phyloP scores from a whole-genome alignment of 2,888 invertebrate genomes.

The Elegia similella region DNA sequence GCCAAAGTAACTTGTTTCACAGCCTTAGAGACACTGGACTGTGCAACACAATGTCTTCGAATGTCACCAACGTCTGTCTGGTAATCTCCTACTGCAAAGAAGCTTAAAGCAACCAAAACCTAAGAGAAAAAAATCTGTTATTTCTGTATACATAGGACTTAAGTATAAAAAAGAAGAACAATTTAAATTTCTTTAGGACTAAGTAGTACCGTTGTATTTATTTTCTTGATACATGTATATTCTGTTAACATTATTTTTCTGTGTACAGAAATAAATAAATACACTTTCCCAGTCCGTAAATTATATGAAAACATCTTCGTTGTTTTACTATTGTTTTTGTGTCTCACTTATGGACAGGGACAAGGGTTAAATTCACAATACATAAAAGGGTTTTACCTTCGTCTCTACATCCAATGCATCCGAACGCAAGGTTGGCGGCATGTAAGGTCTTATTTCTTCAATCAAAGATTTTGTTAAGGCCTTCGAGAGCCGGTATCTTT shows the following conservation, averaged over 20 bases:
- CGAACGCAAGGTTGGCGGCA: constrained; percentile 15
- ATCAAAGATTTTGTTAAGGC: constrained; percentile 3
- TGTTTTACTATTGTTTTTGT: too few species aligned
- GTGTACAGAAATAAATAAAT: too few species aligned
- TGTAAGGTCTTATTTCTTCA: constrained; percentile 14
- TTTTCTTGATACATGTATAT: too few species aligned
- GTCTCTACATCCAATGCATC: constrained; percentile 19
- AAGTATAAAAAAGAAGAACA: too few species aligned
- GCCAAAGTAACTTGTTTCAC: constrained; percentile 20
- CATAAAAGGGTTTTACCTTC: constrained; percentile 10
- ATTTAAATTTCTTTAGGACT: too few species aligned
- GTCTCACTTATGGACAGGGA: too few species aligned
- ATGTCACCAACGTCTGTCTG: constrained; percentile 8
- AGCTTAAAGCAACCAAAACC: constrained; percentile 19
- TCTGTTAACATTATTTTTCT: too few species aligned
- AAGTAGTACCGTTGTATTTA: too few species aligned
- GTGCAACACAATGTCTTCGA: constrained; percentile 14
- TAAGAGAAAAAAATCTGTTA: constrained; percentile 1
- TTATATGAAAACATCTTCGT: too few species aligned
- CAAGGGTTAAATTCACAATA: neutral
- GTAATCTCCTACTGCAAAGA: constrained; percentile 21
- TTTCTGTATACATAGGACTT: too few species aligned
- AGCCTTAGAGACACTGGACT: constrained; percentile 19
- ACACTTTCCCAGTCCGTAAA: too few species aligned
- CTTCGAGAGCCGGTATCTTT: constrained; percentile 15